A percentile compares a stretch with the other conserved stretches of the same genome.
phyloP scores from a whole-genome alignment of 2,888 invertebrate species.

The Drosophila falleni region DNA sequence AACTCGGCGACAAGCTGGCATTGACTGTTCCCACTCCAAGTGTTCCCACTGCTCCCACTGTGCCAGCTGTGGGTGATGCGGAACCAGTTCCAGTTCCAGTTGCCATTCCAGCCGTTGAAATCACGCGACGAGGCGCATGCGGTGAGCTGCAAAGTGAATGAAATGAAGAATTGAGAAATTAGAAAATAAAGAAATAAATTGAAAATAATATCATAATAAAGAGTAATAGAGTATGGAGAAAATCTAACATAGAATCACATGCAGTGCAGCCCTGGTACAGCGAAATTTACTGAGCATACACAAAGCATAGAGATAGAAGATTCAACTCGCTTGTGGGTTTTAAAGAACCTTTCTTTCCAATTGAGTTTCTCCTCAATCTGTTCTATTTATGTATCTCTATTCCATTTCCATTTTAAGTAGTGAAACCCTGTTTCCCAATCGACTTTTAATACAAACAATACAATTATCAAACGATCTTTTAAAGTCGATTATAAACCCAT shows the following conservation, averaged over 20 bases:
- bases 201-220: background rate
- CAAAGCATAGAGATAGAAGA: too few relatives aligned
- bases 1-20: constrained; percentile 68
- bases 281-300: too few relatives aligned
- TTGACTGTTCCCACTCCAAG: constrained; percentile 25
- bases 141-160: constrained; percentile 81
- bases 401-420: background rate
- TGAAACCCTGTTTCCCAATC: background rate
- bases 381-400: background rate
- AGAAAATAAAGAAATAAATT: background rate
- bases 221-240: too few relatives aligned
- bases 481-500: constrained; percentile 9
- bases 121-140: constrained; percentile 82
- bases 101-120: constrained; percentile 51
- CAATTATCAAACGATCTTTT: background rate
- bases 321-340: too few relatives aligned
- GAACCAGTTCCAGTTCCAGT: constrained; percentile 10
- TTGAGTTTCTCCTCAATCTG: background rate
- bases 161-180: background rate
- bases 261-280: background rate
- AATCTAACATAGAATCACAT: too few relatives aligned
- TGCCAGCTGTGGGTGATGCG: constrained; percentile 20
- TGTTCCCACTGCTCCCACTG: constrained; percentile 13
- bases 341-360: too few relatives aligned
- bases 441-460: background rate